Base-by-base conservation (phyloP, 1,140 invertebrate species). In the Rhyacophila brunnea region DNA sequence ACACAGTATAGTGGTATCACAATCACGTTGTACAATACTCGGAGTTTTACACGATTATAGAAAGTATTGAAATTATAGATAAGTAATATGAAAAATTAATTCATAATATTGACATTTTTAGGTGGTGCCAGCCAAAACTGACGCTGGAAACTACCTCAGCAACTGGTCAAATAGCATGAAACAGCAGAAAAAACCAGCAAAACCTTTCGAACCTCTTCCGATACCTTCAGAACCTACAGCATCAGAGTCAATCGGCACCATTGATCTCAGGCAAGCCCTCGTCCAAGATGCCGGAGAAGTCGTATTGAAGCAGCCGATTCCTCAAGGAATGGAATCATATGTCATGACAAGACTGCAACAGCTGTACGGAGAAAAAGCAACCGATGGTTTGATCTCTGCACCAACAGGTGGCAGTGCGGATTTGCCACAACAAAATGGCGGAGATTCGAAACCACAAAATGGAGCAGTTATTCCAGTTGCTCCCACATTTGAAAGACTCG, bases 81-180 rank as follows among this genome's bases (percentile, higher is more conserved):
- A n/a, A n/a, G n/a, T n/a, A n/a, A n/a, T n/a, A n/a, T n/a, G n/a
- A n/a, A n/a, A n/a, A n/a, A n/a, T n/a, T n/a, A n/a, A n/a, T n/a
- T n/a, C n/a, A n/a, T n/a, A n/a, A n/a, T n/a, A n/a, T n/a, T n/a
- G n/a, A n/a, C n/a, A 28, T 28, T 51, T 50, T 35, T 28, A 56
- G 56, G 4, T 34, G 2, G 4, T 9, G 23, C 23, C 52, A 18
- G 13, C 11, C 11, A 43, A 34, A 35, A 34, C 51, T 1, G 52
- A 64, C 17, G 61, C 35, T 6, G 42, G 48, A 10, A 56, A 58
- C 20, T 64, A 51, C 40, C 54, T 64, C 5, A 36, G 11, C 1
- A 56, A 43, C 20, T 64, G 61, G 61, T 55, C 57, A 14, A 50
- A 64, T 43, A 56, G 40, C 45, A 36, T 46, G 44, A 59, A 59